A percentile compares a stretch with the other conserved stretches of the same genome.
These are phyloP conservation scores for Drosophila santomea DNA, from an alignment of 1,140 invertebrate genomes.

Conservation along the genomic window DNA sequence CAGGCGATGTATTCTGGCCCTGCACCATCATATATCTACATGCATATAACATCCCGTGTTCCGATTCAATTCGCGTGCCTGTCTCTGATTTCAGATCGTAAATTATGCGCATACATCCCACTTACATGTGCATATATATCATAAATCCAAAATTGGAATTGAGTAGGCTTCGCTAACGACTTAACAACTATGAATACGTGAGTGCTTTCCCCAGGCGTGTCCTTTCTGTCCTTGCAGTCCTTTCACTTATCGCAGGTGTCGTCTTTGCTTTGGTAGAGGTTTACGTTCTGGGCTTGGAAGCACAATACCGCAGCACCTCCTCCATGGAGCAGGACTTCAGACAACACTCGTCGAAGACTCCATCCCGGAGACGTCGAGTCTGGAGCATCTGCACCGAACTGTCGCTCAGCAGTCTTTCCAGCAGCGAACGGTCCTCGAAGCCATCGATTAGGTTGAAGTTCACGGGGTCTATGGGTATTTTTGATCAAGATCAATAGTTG, in stretches of 20 bases:
- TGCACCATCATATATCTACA: slow-evolving; percentile 22
- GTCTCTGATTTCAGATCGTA: slow-evolving; percentile 43
- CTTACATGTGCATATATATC: slow-evolving; percentile 14
- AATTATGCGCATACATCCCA: slow-evolving; percentile 44
- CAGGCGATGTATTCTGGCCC: slow-evolving; percentile 27
- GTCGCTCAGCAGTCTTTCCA: slow-evolving; percentile 24
- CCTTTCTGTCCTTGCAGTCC: background rate
- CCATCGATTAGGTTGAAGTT: slow-evolving; percentile 6
- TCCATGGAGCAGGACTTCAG: slow-evolving; percentile 31
- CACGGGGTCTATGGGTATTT: background rate
- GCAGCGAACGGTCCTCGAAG: slow-evolving; percentile 16
- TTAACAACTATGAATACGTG: slow-evolving; percentile 17
- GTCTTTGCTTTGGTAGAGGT: background rate
- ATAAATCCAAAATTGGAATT: slow-evolving; percentile 19
- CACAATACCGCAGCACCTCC: slow-evolving; percentile 45
- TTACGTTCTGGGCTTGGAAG: slow-evolving; percentile 17
- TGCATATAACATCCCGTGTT: slow-evolving; percentile 36
- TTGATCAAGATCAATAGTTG: too few relatives aligned
- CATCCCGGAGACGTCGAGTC: slow-evolving; percentile 33
- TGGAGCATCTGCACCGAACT: slow-evolving; percentile 24
- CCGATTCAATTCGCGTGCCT: slow-evolving; percentile 44
- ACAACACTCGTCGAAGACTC: slow-evolving; percentile 55
- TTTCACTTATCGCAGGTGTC: background rate
- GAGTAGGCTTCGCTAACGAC: slow-evolving; percentile 7
- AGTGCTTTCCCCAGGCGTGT: background rate